Evolutionary conservation across 2,113 vertebrate species (phyloP), one percentile per base, ranked within the genome.

Genomic region (Salvator merianae): DNA sequence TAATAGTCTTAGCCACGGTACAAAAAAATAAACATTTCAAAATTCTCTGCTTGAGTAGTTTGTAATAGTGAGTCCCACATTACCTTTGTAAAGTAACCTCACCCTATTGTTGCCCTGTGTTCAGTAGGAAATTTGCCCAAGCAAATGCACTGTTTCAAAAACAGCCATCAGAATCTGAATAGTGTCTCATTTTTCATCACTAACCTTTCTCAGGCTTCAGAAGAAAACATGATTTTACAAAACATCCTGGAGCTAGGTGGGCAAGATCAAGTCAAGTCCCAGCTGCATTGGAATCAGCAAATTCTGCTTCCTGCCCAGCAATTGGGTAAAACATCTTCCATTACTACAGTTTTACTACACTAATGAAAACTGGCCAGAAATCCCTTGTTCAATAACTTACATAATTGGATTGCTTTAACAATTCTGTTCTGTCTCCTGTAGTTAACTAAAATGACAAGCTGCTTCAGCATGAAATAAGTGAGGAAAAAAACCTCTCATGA

Each of bases 361-460:
- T 88, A 20, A n/a, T 84, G 30, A 83, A 88, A 93, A 26, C 71
- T 34, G 81, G 7, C 43, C 38, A 86, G 85, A 89, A 90, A 89
- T 82, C 38, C 36, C 63, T 63, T 59, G 63, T 83, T 95, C 88
- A 83, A 68, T 74, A 91, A 78, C 66, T 81, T 83, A 72, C 20
- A 78, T 73, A 91, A 92, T 13, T 90, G 70, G 62, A 92, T 91
- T 88, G 76, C 88, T 91, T 95, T 85, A 89, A 93, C 66, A 91
- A 92, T 88, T 90, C 83, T 90, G 88, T 77, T 68, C 90, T 87
- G 79, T 91, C 83, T 88, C 74, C 84, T 93, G 82, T 81, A 93
- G 88, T 94, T 93, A 93, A 95, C 89, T 80, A 85, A 95, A 95
- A 92, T 88, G 91, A 94, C 85, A 94, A 91, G 90, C 88, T 87